These are phyloP conservation scores for Sclerurus mexicanus DNA, from an alignment of 2,113 vertebrate genomes.

Conservation along the genomic window DNA sequence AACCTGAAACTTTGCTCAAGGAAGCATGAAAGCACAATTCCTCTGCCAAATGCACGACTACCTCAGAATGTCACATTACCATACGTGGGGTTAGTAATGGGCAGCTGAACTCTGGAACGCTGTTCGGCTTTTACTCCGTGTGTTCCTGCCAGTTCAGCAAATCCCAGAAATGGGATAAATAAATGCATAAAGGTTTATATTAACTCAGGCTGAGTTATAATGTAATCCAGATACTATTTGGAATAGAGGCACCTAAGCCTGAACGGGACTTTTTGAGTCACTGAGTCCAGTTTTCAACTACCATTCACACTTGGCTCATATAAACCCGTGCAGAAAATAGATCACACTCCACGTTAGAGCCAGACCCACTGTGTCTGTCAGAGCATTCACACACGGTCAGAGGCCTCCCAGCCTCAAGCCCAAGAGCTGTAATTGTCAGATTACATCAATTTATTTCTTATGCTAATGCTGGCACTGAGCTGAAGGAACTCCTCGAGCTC, in stretches of 20 bases:
- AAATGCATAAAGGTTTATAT: slow-evolving; percentile 27
- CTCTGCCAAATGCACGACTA: background rate
- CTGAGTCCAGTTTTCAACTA: background rate
- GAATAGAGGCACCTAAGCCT: background rate
- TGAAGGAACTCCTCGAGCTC: background rate
- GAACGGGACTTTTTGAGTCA: background rate
- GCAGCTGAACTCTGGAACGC: background rate
- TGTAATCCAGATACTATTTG: background rate
- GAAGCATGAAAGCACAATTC: slow-evolving; percentile 52
- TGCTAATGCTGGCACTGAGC: background rate
- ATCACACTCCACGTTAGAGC: background rate
- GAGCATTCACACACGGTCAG: background rate
- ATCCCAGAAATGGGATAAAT: slow-evolving; percentile 8
- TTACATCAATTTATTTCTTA: background rate
- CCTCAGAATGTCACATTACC: slow-evolving; percentile 47
- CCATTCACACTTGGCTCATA: background rate
- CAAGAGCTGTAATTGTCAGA: slow-evolving; percentile 26
- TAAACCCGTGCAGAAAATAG: background rate
- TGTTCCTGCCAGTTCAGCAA: slow-evolving; percentile 12
- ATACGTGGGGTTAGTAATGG: slow-evolving; percentile 11
- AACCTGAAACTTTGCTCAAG: slow-evolving; percentile 59
- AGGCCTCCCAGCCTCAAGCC: background rate
- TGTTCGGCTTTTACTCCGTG: background rate
- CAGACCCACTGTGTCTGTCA: background rate
- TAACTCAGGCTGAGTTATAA: background rate